A percentile compares a stretch with the other conserved stretches of the same genome.
Conservation (phyloP, 2,888 invertebrate genomes). For the Agriopis leucophaearia region DNA sequence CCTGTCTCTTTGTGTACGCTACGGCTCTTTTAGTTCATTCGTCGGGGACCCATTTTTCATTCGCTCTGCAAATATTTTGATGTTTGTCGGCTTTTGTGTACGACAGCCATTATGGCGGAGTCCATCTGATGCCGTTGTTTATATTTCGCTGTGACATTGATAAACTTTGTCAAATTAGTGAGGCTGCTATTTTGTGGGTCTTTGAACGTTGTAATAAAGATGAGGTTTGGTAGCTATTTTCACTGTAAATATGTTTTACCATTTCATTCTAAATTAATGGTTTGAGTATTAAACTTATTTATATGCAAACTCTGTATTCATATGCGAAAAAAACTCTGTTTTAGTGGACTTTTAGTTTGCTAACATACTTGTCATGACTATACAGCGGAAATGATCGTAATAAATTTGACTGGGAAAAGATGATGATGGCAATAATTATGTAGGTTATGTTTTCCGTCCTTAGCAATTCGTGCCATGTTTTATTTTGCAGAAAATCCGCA, state of each 20-base stretch:
- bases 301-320: too few relatives aligned
- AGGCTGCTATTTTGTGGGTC: slow-evolving; percentile 38
- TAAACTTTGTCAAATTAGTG: slow-evolving; percentile 56
- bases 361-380: too few relatives aligned
- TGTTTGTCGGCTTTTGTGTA: slow-evolving; percentile 68
- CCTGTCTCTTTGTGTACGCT: slow-evolving; percentile 67
- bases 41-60: slow-evolving; percentile 76
- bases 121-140: slow-evolving; percentile 62
- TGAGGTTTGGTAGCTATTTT: slow-evolving; percentile 20
- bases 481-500: too few relatives aligned
- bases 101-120: slow-evolving; percentile 59
- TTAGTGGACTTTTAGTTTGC: too few relatives aligned
- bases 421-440: too few relatives aligned
- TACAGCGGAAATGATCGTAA: too few relatives aligned
- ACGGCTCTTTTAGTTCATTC: slow-evolving; percentile 66
- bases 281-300: not conserved
- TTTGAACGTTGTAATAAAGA: slow-evolving; percentile 31
- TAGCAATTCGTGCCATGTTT: too few relatives aligned
- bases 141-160: slow-evolving; percentile 47
- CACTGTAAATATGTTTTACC: not conserved
- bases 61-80: slow-evolving; percentile 82
- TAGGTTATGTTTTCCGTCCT: too few relatives aligned
- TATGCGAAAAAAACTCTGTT: too few relatives aligned
- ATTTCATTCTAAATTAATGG: slow-evolving; percentile 3
- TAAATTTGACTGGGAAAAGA: too few relatives aligned